Evolutionary conservation across 2,888 invertebrate genomes (phyloP).

Genomic region (Sarcophaga subvicina): DNA sequence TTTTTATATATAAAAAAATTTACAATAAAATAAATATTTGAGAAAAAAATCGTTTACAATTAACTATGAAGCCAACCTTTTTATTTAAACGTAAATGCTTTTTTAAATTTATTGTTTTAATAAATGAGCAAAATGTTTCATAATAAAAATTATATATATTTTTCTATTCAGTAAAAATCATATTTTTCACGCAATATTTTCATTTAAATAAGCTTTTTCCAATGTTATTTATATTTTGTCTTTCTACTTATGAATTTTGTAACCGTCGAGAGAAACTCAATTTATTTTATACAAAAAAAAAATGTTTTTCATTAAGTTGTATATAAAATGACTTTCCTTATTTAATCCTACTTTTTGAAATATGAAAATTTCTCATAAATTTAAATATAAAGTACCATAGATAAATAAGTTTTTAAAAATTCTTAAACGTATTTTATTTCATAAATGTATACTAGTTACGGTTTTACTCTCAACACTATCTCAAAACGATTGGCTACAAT

Average conservation of each 20-base stretch:
- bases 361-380: no score
- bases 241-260: background rate
- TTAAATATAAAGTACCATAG: no score
- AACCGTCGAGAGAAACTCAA: background rate
- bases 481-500: no score
- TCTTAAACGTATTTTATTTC: no score
- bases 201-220: conserved; percentile 5
- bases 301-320: conserved; percentile 11
- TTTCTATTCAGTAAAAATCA: conserved; percentile 23
- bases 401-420: no score
- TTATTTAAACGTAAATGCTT: conserved; percentile 3
- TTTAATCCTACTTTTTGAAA: background rate
- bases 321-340: conserved; percentile 51
- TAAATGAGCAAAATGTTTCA: conserved; percentile 15
- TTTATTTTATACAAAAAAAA: background rate
- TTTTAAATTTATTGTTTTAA: background rate
- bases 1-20: no score
- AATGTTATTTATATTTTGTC: conserved; percentile 1
- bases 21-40: conserved; percentile 14
- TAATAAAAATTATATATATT: background rate
- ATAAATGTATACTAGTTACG: no score
- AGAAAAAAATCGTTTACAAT: background rate
- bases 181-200: conserved; percentile 29
- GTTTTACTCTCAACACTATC: no score
- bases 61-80: background rate